Evolutionary conservation across 2,888 invertebrate genomes (phyloP).

Genomic region (Gisinianus flammeolus): DNA sequence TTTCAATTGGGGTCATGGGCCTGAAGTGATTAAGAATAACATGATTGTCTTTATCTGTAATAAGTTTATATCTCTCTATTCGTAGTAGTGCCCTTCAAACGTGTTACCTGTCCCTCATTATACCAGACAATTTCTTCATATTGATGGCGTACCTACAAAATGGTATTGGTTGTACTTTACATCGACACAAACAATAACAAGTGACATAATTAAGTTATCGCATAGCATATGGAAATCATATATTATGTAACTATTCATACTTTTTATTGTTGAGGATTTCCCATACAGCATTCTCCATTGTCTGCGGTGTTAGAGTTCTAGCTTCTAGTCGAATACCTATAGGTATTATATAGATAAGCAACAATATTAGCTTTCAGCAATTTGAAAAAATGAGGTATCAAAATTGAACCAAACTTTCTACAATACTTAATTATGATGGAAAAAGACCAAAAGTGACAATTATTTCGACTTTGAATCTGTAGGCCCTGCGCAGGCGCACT

Average conservation of each 20-base stretch:
- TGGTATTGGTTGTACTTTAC: neutral
- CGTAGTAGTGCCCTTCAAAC: neutral
- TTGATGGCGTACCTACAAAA: conserved; percentile 44
- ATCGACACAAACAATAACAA: neutral
- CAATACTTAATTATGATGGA: no score
- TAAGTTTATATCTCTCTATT: neutral
- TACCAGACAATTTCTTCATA: conserved; percentile 44
- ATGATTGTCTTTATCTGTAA: no score
- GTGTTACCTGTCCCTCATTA: conserved; percentile 43
- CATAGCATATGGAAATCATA: neutral
- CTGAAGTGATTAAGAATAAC: conserved; percentile 2
- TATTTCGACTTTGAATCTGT: no score
- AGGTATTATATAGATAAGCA: no score
- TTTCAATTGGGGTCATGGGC: conserved; percentile 46
- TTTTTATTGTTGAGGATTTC: conserved; percentile 24
- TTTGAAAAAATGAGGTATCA: no score
- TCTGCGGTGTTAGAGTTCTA: conserved; percentile 6
- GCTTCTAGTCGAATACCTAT: conserved; percentile 30
- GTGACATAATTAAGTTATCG: neutral
- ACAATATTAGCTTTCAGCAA: no score
- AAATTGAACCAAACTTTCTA: no score
- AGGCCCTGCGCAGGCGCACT: no score
- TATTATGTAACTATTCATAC: conserved; percentile 6
- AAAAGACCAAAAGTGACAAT: no score
- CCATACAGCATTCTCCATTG: conserved; percentile 9